Conservation (phyloP, 2,888 invertebrate genomes). For the Amphipoea lucens region DNA sequence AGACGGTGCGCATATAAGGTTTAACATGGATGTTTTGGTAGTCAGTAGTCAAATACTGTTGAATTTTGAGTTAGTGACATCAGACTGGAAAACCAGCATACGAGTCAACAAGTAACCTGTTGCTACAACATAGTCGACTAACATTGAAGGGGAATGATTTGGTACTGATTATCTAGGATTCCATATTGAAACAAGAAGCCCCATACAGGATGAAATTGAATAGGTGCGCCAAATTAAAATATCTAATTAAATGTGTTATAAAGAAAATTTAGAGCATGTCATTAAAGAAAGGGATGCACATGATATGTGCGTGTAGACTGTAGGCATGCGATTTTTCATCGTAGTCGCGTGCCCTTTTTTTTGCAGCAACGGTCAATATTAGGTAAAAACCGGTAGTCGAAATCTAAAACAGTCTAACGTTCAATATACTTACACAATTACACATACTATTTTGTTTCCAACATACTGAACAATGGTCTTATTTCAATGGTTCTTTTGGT, state of each 20-base stretch:
- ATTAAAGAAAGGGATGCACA: background rate
- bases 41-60: background rate
- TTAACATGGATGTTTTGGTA: background rate
- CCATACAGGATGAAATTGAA: background rate
- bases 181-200: background rate
- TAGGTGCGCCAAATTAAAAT: background rate
- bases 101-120: constrained; percentile 59
- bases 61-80: constrained; percentile 6
- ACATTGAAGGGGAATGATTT: constrained; percentile 6
- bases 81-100: background rate
- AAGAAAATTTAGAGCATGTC: background rate
- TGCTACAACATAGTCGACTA: constrained; percentile 33
- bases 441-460: background rate
- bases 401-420: background rate
- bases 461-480: background rate
- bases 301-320: background rate
- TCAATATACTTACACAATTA: background rate
- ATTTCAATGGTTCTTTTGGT: background rate
- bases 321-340: background rate
- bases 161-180: background rate
- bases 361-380: no score
- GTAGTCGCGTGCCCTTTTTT: background rate
- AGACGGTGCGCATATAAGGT: background rate
- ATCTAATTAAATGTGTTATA: background rate
- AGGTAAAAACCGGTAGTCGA: no score